These are phyloP conservation scores for Drosophila hydei DNA, from an alignment of 1,140 invertebrate genomes.

Conservation along the genomic window DNA sequence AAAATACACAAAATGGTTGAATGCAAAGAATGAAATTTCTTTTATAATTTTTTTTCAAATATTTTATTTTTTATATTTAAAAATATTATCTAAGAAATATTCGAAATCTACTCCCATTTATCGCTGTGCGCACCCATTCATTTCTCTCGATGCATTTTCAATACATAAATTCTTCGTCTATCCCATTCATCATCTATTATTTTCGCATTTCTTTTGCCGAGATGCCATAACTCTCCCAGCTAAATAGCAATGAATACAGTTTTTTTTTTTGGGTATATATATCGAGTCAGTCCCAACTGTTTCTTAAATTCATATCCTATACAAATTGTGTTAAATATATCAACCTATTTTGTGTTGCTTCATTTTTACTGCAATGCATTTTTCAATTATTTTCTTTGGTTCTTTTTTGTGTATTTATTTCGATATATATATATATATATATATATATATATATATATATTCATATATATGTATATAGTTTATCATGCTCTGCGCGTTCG, in stretches of 20 bases:
- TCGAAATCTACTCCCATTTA: not conserved
- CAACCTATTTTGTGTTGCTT: constrained; percentile 43
- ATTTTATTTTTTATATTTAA: too few relatives aligned
- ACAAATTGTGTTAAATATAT: constrained; percentile 53
- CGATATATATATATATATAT: constrained; percentile 48
- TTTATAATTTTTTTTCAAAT: too few relatives aligned
- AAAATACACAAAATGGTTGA: too few relatives aligned
- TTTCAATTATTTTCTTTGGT: constrained; percentile 59
- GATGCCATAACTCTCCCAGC: constrained; percentile 2
- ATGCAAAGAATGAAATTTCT: too few relatives aligned
- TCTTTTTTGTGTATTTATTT: constrained; percentile 51
- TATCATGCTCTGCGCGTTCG: constrained; percentile 35
- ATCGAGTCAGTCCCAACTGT: constrained; percentile 20
- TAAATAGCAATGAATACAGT: constrained; percentile 4
- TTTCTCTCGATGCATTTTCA: not conserved
- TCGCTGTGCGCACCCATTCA: not conserved
- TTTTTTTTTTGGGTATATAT: constrained; percentile 8
- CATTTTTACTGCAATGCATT: constrained; percentile 73
- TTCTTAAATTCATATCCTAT: constrained; percentile 34
- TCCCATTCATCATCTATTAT: constrained; percentile 13
- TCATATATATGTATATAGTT: constrained; percentile 24
- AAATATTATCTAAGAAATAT: too few relatives aligned
- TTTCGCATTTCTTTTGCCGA: not conserved
- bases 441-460: constrained; percentile 39
- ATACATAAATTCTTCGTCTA: not conserved